Evolutionary conservation across 2,113 vertebrate species (phyloP).

Genomic region (Ciconia maguari): DNA sequence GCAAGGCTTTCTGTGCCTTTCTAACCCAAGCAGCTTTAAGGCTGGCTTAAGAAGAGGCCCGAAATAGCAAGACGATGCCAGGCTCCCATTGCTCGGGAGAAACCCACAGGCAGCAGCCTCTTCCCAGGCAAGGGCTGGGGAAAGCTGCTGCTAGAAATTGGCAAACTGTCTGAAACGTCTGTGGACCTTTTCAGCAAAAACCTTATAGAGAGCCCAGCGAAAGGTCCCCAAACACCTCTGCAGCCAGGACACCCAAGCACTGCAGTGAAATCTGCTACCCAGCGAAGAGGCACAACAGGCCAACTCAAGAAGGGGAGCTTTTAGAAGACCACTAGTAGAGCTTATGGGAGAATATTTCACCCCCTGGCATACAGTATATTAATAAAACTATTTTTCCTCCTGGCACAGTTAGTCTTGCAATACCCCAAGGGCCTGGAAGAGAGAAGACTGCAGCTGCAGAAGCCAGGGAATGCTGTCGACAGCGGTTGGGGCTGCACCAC

Average conservation of each 20-base stretch:
- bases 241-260: not conserved
- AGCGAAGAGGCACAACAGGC: not conserved
- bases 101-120: not conserved
- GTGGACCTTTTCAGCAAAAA: not conserved
- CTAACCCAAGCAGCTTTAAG: not conserved
- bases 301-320: not conserved
- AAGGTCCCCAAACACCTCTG: not conserved
- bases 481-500: not conserved
- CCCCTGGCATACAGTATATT: not conserved
- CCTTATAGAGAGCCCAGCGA: not conserved
- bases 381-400: not conserved
- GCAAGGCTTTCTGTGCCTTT: not conserved
- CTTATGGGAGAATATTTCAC: not conserved
- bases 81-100: not conserved
- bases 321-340: not conserved
- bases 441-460: not conserved
- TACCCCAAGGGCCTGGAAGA: not conserved
- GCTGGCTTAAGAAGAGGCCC: not conserved
- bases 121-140: not conserved
- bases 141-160: not conserved
- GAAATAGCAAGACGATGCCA: fast-evolving
- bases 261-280: not conserved
- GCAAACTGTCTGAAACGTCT: not conserved
- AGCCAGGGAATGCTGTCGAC: not conserved
- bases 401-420: not conserved